These are phyloP conservation scores for Lycia hirtaria DNA, from an alignment of 2,888 invertebrate genomes.

Conservation along the genomic window DNA sequence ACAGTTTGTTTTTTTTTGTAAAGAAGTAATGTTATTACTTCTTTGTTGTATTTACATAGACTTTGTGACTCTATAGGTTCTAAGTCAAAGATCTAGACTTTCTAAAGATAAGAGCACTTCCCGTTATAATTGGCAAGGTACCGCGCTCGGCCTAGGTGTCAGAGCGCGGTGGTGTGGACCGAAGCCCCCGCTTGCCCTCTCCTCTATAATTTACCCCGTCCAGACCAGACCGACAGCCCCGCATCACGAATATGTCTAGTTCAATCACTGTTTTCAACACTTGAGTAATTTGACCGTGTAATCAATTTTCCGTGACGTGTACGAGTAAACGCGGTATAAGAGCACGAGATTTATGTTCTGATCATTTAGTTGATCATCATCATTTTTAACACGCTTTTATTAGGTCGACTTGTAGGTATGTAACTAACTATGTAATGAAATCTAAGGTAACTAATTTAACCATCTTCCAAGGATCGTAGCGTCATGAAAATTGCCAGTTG, in stretches of 20 bases:
- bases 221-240: constrained; percentile 59
- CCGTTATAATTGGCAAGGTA: constrained; percentile 75
- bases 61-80: no score
- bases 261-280: constrained; percentile 48
- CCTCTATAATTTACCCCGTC: constrained; percentile 70
- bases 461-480: no score
- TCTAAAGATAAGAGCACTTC: constrained; percentile 56
- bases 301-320: constrained; percentile 30
- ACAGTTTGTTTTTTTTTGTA: no score
- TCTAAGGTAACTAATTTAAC: no score
- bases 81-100: no score
- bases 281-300: constrained; percentile 29
- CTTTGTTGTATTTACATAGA: no score
- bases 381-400: no score
- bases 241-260: constrained; percentile 62
- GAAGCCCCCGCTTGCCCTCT: constrained; percentile 49
- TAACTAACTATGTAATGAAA: no score
- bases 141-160: constrained; percentile 69
- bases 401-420: no score
- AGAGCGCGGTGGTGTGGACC: constrained; percentile 55
- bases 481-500: no score
- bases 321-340: constrained; percentile 4
- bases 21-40: no score
- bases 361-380: background rate
- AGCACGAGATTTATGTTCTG: background rate